These are phyloP conservation scores for Onychorhynchus coronatus DNA, from an alignment of 2,113 vertebrate species.

Conservation along the genomic window DNA sequence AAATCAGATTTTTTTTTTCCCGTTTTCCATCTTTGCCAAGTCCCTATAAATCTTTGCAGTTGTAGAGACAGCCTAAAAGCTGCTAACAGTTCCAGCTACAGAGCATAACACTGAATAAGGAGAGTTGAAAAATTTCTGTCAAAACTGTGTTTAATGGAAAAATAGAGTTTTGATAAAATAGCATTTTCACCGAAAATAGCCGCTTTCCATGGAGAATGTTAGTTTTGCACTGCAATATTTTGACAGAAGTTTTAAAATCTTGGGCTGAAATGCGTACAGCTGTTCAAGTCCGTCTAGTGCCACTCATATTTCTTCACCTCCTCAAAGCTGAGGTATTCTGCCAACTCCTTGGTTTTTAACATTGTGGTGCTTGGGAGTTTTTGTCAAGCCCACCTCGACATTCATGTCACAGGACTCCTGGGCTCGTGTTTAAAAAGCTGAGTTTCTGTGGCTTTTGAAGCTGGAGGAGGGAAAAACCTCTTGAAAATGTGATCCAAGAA, in stretches of 20 bases:
- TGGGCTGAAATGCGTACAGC: conserved; percentile 50
- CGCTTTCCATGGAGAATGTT: conserved; percentile 25
- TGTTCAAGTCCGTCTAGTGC: conserved; percentile 52
- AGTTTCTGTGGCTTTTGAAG: neutral
- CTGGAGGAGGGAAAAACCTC: neutral
- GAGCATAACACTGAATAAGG: conserved; percentile 58
- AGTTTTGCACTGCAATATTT: conserved; percentile 49
- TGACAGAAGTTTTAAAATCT: conserved; percentile 54
- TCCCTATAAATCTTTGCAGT: conserved; percentile 46
- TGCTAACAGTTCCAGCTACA: conserved; percentile 41
- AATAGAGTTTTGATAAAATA: conserved; percentile 59
- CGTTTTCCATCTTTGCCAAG: conserved; percentile 23
- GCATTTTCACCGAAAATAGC: conserved; percentile 48
- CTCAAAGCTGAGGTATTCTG: conserved; percentile 15
- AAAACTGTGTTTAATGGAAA: conserved; percentile 60
- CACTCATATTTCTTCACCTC: conserved; percentile 49
- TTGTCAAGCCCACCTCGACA: neutral
- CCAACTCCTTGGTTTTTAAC: conserved; percentile 20
- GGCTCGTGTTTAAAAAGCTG: neutral
- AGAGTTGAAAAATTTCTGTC: conserved; percentile 48
- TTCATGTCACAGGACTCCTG: neutral
- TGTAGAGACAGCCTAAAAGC: conserved; percentile 58
- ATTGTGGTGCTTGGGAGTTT: neutral
- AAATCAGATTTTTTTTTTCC: neutral
- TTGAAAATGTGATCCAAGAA: neutral